phyloP scores from a whole-genome alignment of 2,888 invertebrate species.

The Omphaloscelis lunosa region DNA sequence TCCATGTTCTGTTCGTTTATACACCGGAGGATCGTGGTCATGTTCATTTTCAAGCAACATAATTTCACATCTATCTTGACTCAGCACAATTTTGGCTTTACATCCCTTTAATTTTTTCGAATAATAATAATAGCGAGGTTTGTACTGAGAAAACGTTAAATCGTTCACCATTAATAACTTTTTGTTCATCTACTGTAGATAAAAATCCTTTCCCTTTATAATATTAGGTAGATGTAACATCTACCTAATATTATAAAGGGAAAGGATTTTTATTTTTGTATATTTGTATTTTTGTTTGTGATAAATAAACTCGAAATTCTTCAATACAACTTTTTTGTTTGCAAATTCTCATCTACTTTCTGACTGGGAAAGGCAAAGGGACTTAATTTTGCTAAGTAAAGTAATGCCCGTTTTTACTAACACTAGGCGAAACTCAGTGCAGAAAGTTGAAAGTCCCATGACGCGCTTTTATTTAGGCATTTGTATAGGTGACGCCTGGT shows the following conservation, averaged over 20 bases:
- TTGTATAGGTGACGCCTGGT: neutral
- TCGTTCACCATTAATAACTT: constrained; percentile 74
- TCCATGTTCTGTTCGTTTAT: constrained; percentile 26
- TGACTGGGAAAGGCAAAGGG: neutral
- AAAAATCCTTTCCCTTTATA: no score
- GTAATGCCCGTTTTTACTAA: neutral
- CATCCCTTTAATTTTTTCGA: constrained; percentile 77
- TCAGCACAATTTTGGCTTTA: constrained; percentile 73
- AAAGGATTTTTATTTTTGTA: no score
- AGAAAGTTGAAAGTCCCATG: neutral
- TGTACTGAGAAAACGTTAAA: constrained; percentile 74
- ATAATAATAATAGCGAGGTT: constrained; percentile 75
- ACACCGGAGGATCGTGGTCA: constrained; percentile 73
- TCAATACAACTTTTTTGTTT: neutral
- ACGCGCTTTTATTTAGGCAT: neutral
- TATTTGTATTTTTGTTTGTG: no score
- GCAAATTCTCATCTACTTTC: neutral
- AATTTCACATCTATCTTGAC: constrained; percentile 60
- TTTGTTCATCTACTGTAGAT: no score
- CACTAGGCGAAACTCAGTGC: neutral
- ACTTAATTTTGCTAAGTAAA: neutral
- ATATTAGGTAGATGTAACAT: no score
- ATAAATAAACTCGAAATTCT: neutral
- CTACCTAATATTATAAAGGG: no score
- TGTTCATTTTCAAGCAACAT: constrained; percentile 66